Conservation (phyloP, 2,797 vertebrate genomes). For the Acipenser transmontanus region DNA sequence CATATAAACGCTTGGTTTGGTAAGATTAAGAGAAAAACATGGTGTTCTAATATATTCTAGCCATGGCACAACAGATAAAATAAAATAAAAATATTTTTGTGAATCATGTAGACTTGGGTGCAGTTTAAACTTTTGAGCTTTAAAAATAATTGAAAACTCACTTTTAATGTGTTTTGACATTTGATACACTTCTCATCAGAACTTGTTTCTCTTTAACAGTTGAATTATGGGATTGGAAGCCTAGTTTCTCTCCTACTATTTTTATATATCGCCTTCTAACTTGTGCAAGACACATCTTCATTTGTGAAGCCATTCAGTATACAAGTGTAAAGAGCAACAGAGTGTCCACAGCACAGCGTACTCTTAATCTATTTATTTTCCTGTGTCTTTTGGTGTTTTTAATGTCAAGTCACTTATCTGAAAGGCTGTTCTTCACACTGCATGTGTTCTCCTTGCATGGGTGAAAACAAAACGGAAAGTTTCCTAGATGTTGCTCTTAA, state of each 20-base stretch:
- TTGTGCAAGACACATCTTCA: conserved; percentile 93
- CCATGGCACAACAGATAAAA: conserved; percentile 87
- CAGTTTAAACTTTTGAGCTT: conserved; percentile 96
- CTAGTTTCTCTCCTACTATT: conserved; percentile 90
- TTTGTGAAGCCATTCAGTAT: conserved; percentile 98
- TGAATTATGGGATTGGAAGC: conserved; percentile 84
- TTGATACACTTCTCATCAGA: conserved; percentile 98
- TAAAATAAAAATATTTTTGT: conserved; percentile 80
- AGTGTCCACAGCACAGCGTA: conserved; percentile 79
- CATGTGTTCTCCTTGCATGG: conserved; percentile 99
- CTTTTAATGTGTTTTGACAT: conserved; percentile 99
- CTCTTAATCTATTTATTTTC: conserved; percentile 79
- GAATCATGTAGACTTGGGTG: conserved; percentile 91
- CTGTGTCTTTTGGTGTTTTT: conserved; percentile 83
- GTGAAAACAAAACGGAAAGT: conserved; percentile 71
- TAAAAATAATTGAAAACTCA: conserved; percentile 76
- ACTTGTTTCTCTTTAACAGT: conserved; percentile 94
- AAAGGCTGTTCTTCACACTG: conserved; percentile 88
- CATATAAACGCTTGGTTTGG: conserved; percentile 31
- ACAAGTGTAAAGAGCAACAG: conserved; percentile 79
- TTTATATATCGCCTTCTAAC: conserved; percentile 99
- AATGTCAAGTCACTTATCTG: conserved; percentile 88
- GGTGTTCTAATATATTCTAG: conserved; percentile 81
- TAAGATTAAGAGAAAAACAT: conserved; percentile 55
- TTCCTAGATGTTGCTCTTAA: conserved; percentile 90